Conservation (phyloP, 2,888 invertebrate species). For the Heliconius aoede region DNA sequence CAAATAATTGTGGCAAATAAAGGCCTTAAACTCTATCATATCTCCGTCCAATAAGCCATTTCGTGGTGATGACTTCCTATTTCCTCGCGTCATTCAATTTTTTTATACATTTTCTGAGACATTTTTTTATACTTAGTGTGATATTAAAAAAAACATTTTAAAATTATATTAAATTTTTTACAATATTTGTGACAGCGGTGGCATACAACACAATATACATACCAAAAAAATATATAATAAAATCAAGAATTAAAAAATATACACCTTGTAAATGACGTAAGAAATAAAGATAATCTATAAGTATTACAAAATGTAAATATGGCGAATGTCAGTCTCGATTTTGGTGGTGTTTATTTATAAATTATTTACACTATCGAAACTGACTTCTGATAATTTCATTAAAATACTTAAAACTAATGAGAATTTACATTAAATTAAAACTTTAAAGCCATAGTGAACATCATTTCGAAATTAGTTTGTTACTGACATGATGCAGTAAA, state of each 20-base stretch:
- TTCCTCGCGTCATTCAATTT: neutral
- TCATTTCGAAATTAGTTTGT: slow-evolving; percentile 19
- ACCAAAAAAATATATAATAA: neutral
- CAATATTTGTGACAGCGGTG: slow-evolving; percentile 11
- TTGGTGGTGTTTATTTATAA: slow-evolving; percentile 58
- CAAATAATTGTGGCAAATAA: neutral
- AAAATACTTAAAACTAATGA: slow-evolving; percentile 42
- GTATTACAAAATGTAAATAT: slow-evolving; percentile 53
- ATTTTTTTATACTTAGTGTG: too few species aligned
- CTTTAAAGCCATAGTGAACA: slow-evolving; percentile 28
- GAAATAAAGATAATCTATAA: slow-evolving; percentile 31
- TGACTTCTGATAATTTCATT: slow-evolving; percentile 50
- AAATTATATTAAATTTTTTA: neutral
- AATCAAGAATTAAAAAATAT: slow-evolving; percentile 1
- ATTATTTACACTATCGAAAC: slow-evolving; percentile 64
- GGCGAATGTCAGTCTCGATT: slow-evolving; percentile 77
- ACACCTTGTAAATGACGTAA: slow-evolving; percentile 27
- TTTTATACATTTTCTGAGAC: neutral
- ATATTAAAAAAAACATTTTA: too few species aligned
- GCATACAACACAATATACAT: neutral
- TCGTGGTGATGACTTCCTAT: too few species aligned
- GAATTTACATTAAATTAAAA: slow-evolving; percentile 35
- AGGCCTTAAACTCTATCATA: neutral
- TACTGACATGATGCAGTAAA: neutral
- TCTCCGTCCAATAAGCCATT: too few species aligned